A percentile compares a stretch with the other conserved stretches of the same genome.
Conservation (phyloP, 2,888 invertebrate species). For the Acrobasis suavella region DNA sequence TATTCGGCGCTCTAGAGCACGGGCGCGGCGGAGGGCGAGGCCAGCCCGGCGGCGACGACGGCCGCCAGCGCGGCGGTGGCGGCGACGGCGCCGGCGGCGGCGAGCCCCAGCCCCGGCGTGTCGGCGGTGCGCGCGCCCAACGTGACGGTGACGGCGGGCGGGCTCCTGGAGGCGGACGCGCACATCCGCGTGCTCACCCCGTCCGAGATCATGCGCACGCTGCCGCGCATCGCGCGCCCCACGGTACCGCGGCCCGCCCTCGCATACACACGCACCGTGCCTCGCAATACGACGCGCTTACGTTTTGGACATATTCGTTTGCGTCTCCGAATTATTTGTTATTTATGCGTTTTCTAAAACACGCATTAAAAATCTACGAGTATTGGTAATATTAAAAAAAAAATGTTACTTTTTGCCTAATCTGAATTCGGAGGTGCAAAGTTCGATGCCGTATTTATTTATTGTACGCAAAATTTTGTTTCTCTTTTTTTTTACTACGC, state of each 20-base stretch:
- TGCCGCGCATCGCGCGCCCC: constrained; percentile 89
- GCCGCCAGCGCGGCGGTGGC: constrained; percentile 32
- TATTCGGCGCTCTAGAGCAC: constrained; percentile 34
- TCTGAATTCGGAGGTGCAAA: background rate
- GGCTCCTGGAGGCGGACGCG: constrained; percentile 86
- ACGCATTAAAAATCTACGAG: too few relatives aligned
- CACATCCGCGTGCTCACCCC: constrained; percentile 94
- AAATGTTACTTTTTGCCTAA: too few relatives aligned
- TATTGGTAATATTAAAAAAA: too few relatives aligned
- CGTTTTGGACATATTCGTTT: background rate
- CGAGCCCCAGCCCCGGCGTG: constrained; percentile 40
- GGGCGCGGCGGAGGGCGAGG: constrained; percentile 57
- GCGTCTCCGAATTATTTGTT: background rate
- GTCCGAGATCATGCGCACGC: constrained; percentile 95
- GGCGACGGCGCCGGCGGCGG: constrained; percentile 36
- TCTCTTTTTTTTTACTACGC: background rate
- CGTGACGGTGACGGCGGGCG: constrained; percentile 86
- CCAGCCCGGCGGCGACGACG: constrained; percentile 39
- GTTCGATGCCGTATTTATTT: background rate
- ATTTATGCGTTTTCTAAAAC: constrained; percentile 25
- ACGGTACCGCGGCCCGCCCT: constrained; percentile 43
- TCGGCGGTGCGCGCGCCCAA: constrained; percentile 84
- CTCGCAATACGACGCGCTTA: background rate
- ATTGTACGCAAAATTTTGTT: background rate
- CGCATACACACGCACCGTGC: constrained; percentile 37